These are phyloP conservation scores for Oreochromis niloticus DNA, from an alignment of 2,113 vertebrate genomes.

Conservation along the genomic window DNA sequence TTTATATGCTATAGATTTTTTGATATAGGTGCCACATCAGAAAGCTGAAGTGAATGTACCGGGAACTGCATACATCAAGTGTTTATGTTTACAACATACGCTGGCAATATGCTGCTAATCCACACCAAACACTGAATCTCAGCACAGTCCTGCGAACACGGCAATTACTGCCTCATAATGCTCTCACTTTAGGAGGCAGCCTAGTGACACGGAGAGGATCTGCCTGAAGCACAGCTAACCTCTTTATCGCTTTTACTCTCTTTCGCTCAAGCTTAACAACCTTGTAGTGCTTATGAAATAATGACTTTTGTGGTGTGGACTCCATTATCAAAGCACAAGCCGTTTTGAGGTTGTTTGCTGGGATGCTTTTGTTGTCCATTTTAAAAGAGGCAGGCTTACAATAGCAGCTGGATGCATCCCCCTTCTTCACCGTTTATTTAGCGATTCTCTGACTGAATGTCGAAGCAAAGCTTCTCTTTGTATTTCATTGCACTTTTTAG, in stretches of 20 bases:
- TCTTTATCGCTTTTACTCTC: not conserved
- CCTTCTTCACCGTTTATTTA: not conserved
- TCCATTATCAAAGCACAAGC: not conserved
- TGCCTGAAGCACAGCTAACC: not conserved
- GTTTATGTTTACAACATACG: not conserved
- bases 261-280: not conserved
- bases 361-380: not conserved
- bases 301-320: slow-evolving; percentile 4
- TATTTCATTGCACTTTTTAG: not conserved
- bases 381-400: not conserved
- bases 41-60: not conserved
- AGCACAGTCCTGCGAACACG: not conserved
- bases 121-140: not conserved
- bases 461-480: not conserved
- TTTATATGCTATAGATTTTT: not conserved
- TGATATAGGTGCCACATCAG: not conserved
- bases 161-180: not conserved
- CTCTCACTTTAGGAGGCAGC: not conserved
- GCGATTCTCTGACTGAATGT: not conserved
- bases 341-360: not conserved
- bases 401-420: not conserved
- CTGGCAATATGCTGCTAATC: not conserved
- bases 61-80: not conserved
- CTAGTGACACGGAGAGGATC: not conserved
- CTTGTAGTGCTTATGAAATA: not conserved